A percentile compares a stretch with the other conserved stretches of the same genome.
These are phyloP conservation scores for Platichthys flesus DNA, from an alignment of 2,113 vertebrate genomes.

Conservation along the genomic window DNA sequence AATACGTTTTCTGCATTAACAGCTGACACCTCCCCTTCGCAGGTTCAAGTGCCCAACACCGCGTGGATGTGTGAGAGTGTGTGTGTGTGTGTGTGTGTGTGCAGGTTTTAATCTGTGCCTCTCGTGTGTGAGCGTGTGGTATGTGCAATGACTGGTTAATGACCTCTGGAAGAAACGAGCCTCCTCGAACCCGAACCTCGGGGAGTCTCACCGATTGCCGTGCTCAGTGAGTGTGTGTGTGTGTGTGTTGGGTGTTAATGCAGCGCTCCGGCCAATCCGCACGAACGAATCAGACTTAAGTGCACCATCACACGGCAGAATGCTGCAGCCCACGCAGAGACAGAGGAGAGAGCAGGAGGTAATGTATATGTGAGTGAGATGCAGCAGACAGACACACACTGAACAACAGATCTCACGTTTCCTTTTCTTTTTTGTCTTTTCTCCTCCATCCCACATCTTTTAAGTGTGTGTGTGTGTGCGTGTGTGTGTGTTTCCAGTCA, in stretches of 20 bases:
- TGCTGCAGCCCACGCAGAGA: constrained; percentile 27
- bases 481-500: constrained; percentile 21
- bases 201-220: constrained; percentile 66
- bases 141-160: constrained; percentile 59
- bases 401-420: neutral
- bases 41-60: constrained; percentile 56
- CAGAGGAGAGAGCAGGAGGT: neutral
- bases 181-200: constrained; percentile 69
- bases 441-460: neutral
- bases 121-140: constrained; percentile 30
- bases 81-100: constrained; percentile 7
- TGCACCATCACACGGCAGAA: constrained; percentile 29
- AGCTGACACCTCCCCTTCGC: constrained; percentile 42
- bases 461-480: neutral
- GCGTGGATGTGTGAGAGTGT: constrained; percentile 1
- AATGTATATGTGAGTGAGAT: constrained; percentile 3
- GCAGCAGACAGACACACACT: neutral
- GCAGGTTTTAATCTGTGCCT: constrained; percentile 18
- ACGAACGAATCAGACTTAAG: constrained; percentile 69
- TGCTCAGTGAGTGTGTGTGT: constrained; percentile 7
- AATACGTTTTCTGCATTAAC: constrained; percentile 70
- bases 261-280: constrained; percentile 41
- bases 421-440: neutral
- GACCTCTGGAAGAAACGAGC: constrained; percentile 73
- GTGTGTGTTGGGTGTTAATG: constrained; percentile 43